Conservation (phyloP, 2,888 invertebrate species). For the Drosophila dives region DNA sequence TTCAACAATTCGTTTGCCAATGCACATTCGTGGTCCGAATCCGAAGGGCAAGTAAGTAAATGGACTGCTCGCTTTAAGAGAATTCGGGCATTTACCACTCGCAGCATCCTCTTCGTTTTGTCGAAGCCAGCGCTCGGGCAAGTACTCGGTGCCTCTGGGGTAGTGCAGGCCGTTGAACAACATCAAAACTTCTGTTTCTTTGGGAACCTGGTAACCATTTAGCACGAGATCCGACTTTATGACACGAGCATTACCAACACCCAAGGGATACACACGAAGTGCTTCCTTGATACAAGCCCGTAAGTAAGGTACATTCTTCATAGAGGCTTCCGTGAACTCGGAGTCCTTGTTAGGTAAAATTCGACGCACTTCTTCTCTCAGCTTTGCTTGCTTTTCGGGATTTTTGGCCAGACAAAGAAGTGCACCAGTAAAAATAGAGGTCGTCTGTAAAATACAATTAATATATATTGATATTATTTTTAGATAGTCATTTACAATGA, state of each 20-base stretch:
- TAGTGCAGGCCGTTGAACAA: constrained; percentile 88
- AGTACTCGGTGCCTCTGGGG: constrained; percentile 87
- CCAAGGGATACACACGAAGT: constrained; percentile 87
- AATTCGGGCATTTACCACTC: constrained; percentile 88
- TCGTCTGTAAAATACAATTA: constrained; percentile 55
- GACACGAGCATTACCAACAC: constrained; percentile 86
- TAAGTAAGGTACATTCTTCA: constrained; percentile 87
- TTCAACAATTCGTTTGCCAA: constrained; percentile 91
- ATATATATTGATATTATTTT: neutral
- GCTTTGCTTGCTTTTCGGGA: constrained; percentile 87
- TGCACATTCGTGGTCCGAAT: constrained; percentile 89
- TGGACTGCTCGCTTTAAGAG: constrained; percentile 85
- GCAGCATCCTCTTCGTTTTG: constrained; percentile 73
- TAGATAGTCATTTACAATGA: neutral
- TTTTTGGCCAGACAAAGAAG: constrained; percentile 86
- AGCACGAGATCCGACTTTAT: constrained; percentile 87
- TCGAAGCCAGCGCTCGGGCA: constrained; percentile 91
- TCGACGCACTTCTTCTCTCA: constrained; percentile 87
- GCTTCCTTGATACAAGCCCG: constrained; percentile 91
- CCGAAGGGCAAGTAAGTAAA: constrained; percentile 88
- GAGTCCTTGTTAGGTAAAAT: constrained; percentile 84
- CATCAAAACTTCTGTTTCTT: constrained; percentile 89
- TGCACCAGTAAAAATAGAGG: constrained; percentile 58
- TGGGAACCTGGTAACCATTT: constrained; percentile 88
- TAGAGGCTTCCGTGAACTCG: constrained; percentile 85